Conservation (phyloP, 2,113 vertebrate genomes). For the Bostrychus sinensis region DNA sequence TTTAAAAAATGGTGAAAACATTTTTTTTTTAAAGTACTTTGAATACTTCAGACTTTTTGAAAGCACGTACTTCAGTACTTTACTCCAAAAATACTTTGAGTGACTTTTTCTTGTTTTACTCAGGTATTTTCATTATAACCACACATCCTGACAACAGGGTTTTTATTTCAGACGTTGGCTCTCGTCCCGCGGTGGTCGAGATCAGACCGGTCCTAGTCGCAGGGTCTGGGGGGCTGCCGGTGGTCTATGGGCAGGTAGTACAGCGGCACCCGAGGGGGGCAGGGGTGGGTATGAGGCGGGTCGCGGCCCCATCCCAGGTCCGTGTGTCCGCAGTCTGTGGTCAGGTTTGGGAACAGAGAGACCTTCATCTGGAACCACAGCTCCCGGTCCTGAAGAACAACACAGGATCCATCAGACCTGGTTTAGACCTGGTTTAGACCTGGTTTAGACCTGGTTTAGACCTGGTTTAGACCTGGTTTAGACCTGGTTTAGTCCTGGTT, state of each 20-base stretch:
- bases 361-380: conserved; percentile 79
- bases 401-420: background rate
- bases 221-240: conserved; percentile 59
- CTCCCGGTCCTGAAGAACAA: conserved; percentile 58
- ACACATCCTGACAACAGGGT: too few relatives aligned
- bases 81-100: too few relatives aligned
- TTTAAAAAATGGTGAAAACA: too few relatives aligned
- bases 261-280: conserved; percentile 50
- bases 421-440: background rate
- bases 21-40: too few relatives aligned
- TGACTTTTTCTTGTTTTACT: too few relatives aligned
- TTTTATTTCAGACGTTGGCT: too few relatives aligned
- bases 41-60: too few relatives aligned
- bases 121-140: too few relatives aligned
- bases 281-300: conserved; percentile 63
- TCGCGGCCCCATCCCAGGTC: fast-evolving
- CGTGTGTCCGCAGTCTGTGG: conserved; percentile 54
- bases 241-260: conserved; percentile 75
- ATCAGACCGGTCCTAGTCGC: conserved; percentile 33
- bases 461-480: background rate
- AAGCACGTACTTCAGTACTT: too few relatives aligned
- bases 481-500: background rate
- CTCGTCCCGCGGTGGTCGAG: too few relatives aligned
- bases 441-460: background rate
- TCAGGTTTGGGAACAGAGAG: conserved; percentile 66